A percentile compares a stretch with the other conserved stretches of the same genome.
These are phyloP conservation scores for Sebastes nivosus DNA, from an alignment of 2,797 vertebrate genomes.

Conservation along the genomic window DNA sequence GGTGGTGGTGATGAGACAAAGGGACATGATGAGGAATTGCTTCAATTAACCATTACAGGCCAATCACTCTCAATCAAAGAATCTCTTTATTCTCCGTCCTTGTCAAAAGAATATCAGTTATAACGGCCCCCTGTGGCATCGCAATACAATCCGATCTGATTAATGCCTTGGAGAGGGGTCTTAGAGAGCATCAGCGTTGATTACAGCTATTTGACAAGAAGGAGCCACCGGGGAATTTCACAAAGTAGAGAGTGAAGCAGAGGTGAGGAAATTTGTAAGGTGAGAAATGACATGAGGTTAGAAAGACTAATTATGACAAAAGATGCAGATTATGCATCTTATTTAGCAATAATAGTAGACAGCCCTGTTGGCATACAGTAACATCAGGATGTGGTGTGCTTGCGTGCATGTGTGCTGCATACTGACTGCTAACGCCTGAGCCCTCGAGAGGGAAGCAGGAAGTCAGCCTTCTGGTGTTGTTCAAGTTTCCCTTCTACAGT, in stretches of 20 bases:
- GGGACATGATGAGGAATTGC: slow-evolving; percentile 66
- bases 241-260: slow-evolving; percentile 19
- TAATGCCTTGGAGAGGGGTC: slow-evolving; percentile 66
- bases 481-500: slow-evolving; percentile 38
- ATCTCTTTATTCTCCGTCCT: slow-evolving; percentile 68
- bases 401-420: not conserved
- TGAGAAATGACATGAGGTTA: slow-evolving; percentile 34
- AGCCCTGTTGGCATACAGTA: not conserved
- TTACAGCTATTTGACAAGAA: slow-evolving; percentile 70
- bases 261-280: slow-evolving; percentile 53
- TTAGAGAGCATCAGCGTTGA: slow-evolving; percentile 69
- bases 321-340: slow-evolving; percentile 28
- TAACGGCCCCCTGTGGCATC: slow-evolving; percentile 56
- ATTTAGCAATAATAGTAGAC: slow-evolving; percentile 25
- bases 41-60: slow-evolving; percentile 69
- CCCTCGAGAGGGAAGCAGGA: slow-evolving; percentile 43
- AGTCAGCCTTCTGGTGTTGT: slow-evolving; percentile 46
- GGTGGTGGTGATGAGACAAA: slow-evolving; percentile 52
- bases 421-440: slow-evolving; percentile 42
- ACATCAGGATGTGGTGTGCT: slow-evolving; percentile 38
- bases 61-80: slow-evolving; percentile 72
- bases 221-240: slow-evolving; percentile 43
- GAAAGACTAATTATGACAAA: slow-evolving; percentile 40
- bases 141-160: slow-evolving; percentile 75
- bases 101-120: slow-evolving; percentile 72